Evolutionary conservation across 2,113 vertebrate species (phyloP), one percentile per base, ranked within the genome.

Genomic region (Pygoscelis antarcticus): DNA sequence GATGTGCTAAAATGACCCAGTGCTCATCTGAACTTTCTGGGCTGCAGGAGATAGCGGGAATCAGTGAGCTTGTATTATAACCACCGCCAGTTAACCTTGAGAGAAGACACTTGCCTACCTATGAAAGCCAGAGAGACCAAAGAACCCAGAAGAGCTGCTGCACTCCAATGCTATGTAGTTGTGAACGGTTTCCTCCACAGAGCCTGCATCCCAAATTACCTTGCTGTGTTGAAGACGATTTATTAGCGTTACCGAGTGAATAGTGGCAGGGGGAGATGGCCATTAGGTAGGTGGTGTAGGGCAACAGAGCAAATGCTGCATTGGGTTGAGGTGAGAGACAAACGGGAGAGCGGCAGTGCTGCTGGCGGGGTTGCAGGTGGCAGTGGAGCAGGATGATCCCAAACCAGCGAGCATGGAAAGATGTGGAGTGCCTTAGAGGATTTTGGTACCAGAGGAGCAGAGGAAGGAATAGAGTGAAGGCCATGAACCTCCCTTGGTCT

Each of bases 201-300:
- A 60, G 38, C 22, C 80, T 60, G 27, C 49, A 38, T 71, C 74
- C 80, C 66, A 78, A 68, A 54, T 68, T 78, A 71, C 89, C 78
- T 89, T 68, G 71, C 90, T 92, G 88, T 65, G 87, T 68, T 79
- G 71, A 91, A 78, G 69, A 36, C 30, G 87, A 75, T 85, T 34
- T 77, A 74, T 61, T n/a, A 13, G 81, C 2, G 15, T 38, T 66
- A 20, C 26, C 1, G 10, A 46, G 71, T 70, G 78, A 95, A 60
- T 61, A 91, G 88, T 22, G 85, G 61, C 40, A 72, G 95, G 91
- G 57, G n/a, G 74, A 86, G 62, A 72, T 52, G 79, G 61, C 70
- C 69, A 29, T 49, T 68, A 68, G 85, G 72, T 34, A 55, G 49
- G 83, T 42, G 75, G 27, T 27, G n/a, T 6, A 42, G 58, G 75